These are phyloP conservation scores for Hippasteria phrygiana DNA, from an alignment of 53 echinoderm and acorn worm species.

Conservation along the genomic window DNA sequence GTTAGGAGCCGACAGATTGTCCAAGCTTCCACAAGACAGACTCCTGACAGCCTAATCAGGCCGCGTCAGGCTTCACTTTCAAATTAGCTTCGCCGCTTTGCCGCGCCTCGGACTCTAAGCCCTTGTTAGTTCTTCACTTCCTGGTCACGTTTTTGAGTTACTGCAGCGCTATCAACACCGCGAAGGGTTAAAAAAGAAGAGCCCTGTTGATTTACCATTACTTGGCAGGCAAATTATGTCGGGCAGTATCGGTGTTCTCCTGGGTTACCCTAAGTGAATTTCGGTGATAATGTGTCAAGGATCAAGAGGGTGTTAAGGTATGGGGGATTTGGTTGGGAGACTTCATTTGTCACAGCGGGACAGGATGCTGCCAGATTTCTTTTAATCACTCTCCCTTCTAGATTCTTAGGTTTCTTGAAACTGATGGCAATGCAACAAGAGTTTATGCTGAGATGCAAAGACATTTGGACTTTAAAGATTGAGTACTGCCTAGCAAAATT, in stretches of 20 bases:
- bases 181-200: background rate
- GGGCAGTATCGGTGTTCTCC: background rate
- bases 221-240: background rate
- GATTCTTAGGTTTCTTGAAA: background rate
- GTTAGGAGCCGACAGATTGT: constrained; percentile 1
- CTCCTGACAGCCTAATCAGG: constrained; percentile 15
- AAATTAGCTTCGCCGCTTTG: constrained; percentile 16
- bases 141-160: background rate
- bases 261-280: constrained; percentile 10
- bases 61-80: constrained; percentile 36
- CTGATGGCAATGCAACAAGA: too few relatives aligned
- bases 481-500: too few relatives aligned
- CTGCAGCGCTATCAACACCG: background rate
- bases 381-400: background rate
- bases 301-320: background rate
- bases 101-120: background rate
- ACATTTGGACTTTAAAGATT: too few relatives aligned
- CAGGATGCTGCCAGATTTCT: background rate
- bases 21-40: background rate
- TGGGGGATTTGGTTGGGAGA: background rate
- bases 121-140: background rate
- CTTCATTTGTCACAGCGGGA: background rate
- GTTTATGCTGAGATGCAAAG: too few relatives aligned
- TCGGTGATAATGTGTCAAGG: constrained; percentile 7
- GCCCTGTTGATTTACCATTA: constrained; percentile 6